Evolutionary conservation across 2,113 vertebrate genomes (phyloP).

Genomic region (Platysternon megacephalum): DNA sequence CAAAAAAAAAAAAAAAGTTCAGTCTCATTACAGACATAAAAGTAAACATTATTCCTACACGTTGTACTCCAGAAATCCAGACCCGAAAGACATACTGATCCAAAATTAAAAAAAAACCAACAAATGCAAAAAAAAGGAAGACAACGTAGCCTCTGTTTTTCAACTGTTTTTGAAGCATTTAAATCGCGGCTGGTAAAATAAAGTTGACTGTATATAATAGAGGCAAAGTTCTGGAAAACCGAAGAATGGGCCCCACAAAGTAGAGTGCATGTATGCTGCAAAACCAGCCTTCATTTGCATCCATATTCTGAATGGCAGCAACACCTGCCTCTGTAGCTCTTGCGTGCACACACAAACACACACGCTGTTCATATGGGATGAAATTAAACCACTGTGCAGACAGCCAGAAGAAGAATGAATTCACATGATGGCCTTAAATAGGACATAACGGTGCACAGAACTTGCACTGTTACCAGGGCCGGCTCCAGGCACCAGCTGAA

Average conservation of each 20-base stretch:
- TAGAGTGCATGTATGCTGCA: neutral
- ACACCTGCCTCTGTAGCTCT: neutral
- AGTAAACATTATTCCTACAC: neutral
- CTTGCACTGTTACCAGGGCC: too few relatives aligned
- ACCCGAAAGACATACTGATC: neutral
- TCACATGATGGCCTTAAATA: neutral
- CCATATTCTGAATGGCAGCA: neutral
- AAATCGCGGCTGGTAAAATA: neutral
- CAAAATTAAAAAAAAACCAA: neutral
- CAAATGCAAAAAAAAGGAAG: neutral
- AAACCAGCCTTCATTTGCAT: rapidly evolving
- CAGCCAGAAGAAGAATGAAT: neutral
- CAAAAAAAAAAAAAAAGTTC: slow-evolving; percentile 10
- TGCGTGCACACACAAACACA: neutral
- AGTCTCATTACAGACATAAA: slow-evolving; percentile 11
- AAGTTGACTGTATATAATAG: neutral
- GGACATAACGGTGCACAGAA: neutral
- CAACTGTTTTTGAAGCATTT: neutral
- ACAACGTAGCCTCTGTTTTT: neutral
- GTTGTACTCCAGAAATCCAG: neutral
- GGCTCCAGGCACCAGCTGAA: too few relatives aligned
- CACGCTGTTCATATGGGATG: neutral
- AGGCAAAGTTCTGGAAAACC: neutral
- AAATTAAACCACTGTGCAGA: neutral
- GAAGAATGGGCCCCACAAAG: neutral